Evolutionary conservation across 2,888 invertebrate species (phyloP).

Genomic region (Euzetes globulus): DNA sequence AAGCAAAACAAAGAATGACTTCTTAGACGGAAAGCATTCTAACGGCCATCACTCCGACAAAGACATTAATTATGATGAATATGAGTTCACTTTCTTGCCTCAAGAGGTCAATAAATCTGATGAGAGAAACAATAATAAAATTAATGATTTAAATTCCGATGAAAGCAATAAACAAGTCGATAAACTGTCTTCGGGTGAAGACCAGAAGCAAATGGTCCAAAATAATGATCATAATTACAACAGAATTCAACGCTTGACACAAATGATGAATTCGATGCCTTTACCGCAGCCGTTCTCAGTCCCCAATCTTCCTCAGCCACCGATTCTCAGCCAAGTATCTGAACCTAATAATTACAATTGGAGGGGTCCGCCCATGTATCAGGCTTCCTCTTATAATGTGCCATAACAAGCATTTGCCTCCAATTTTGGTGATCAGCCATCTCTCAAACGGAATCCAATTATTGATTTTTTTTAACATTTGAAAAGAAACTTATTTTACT

Average conservation of each 20-base stretch:
- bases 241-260: not conserved
- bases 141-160: not conserved
- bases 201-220: not conserved
- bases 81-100: not conserved
- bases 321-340: not conserved
- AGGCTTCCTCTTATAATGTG: not conserved
- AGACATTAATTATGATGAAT: slow-evolving; percentile 9
- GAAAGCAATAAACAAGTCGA: not conserved
- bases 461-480: too few species aligned
- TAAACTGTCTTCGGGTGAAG: not conserved
- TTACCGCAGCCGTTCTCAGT: not conserved
- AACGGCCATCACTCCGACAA: not conserved
- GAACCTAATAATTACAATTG: not conserved
- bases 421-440: not conserved
- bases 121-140: not conserved
- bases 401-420: not conserved
- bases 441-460: not conserved
- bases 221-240: not conserved
- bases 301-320: not conserved
- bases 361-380: not conserved
- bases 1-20: not conserved
- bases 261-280: not conserved
- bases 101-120: not conserved
- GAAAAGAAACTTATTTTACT: too few species aligned
- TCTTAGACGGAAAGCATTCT: not conserved